Evolutionary conservation across 1,140 invertebrate genomes (phyloP).

Genomic region (Dolichoris vasculosae): DNA sequence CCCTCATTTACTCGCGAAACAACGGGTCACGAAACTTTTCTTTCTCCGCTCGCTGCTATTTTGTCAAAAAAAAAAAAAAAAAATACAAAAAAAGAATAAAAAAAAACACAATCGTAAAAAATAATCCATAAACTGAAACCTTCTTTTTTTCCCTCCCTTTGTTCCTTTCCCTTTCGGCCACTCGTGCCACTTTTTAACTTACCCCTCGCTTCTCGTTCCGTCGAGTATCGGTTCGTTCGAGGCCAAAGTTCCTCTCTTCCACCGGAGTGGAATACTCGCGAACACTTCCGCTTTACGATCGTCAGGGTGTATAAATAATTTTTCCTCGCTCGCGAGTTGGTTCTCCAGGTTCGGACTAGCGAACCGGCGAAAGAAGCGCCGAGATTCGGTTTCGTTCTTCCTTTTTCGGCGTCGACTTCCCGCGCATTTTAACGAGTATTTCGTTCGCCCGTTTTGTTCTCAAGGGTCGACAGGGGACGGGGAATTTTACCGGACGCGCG

Average conservation of each 20-base stretch:
- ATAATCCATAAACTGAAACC: conserved; percentile 16
- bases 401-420: background rate
- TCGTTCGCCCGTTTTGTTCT: background rate
- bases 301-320: conserved; percentile 27
- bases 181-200: background rate
- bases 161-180: background rate
- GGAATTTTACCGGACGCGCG: background rate
- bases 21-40: background rate
- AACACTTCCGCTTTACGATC: conserved; percentile 17
- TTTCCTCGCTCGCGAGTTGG: background rate
- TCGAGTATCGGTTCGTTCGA: background rate
- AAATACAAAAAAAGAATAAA: background rate
- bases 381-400: background rate
- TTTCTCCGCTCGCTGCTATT: background rate
- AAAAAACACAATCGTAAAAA: background rate
- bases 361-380: background rate
- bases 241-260: background rate
- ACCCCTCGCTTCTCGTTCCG: background rate
- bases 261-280: background rate
- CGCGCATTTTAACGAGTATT: background rate
- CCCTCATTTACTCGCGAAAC: background rate
- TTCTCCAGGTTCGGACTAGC: background rate
- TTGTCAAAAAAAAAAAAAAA: background rate
- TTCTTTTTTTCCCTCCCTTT: background rate
- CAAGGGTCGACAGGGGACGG: no score